Base-by-base conservation (phyloP, 2,113 vertebrate species). In the Progne subis region DNA sequence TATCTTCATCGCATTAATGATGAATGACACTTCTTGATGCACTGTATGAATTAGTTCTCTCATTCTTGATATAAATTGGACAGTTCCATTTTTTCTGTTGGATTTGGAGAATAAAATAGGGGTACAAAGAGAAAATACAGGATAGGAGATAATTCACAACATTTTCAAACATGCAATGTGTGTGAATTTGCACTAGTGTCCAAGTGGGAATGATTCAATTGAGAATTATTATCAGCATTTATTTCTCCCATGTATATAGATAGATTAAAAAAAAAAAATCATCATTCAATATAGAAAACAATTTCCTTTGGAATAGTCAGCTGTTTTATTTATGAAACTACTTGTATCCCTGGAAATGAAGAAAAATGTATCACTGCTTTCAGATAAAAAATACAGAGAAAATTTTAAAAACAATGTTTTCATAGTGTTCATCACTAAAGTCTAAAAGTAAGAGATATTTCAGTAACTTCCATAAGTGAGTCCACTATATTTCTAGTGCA, bases 1-100 rank as follows among this genome's bases (percentile, higher is more conserved):
- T 78, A 86, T 94, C 92, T 88, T 90, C 71, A 90, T 93, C 68
- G 68, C 28, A 60, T 88, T 90, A 95, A 94, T 88, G 74, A 92
- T 67, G 52, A 93, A 92, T 83, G 43, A 8, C 72, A 81, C 26
- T 88, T 93, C 55, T 53, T 88, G 31, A n/a, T 71, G 39, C 24
- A 60, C 12, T 67, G 1, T 68, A 59, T 52, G 55, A 92, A 86
- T 86, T 77, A 83, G 44, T 81, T 90, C 32, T 86, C n/a, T 90
- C 18, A 44, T 69, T 80, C 43, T 74, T 78, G 34, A 59, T 44
- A 86, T n/a, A 74, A 74, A 74, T 63, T 8, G 4, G 44, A 49
- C 7, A 70, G 18, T 25, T 91, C 75, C 37, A 12, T 60, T 60
- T 67, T 75, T 87, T 71, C 53, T 87, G 12, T 52, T 74, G 34